phyloP scores from a whole-genome alignment of 2,888 invertebrate species.

The Melanophora roralis region DNA sequence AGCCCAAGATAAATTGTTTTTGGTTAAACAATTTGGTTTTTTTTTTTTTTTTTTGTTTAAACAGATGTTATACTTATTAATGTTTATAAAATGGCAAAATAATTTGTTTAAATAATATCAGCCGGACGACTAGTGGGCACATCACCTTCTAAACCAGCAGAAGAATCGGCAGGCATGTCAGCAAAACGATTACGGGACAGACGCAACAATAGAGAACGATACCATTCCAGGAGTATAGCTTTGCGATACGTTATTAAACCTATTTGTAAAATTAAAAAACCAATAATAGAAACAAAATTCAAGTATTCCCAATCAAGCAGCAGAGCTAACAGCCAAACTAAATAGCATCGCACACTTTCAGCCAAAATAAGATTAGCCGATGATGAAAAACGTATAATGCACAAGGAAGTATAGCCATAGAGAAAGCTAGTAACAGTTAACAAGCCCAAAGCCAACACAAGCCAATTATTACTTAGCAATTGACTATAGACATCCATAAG shows the following conservation, averaged over 20 bases:
- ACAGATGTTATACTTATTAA: too few relatives aligned
- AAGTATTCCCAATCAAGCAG: slow-evolving; percentile 87
- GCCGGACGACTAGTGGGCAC: slow-evolving; percentile 70
- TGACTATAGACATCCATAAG: slow-evolving; percentile 90
- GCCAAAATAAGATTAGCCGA: slow-evolving; percentile 94
- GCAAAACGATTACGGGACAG: slow-evolving; percentile 69
- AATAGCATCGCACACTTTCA: slow-evolving; percentile 90
- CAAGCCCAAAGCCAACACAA: slow-evolving; percentile 84
- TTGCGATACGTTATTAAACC: slow-evolving; percentile 92
- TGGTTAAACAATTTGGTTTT: too few relatives aligned
- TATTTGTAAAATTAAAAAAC: slow-evolving; percentile 85
- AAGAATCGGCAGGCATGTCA: slow-evolving; percentile 65
- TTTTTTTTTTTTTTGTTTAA: too few relatives aligned
- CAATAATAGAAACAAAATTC: slow-evolving; percentile 86
- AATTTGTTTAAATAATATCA: slow-evolving; percentile 68
- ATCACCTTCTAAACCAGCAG: slow-evolving; percentile 33
- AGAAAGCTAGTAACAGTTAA: slow-evolving; percentile 90
- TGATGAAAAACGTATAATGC: slow-evolving; percentile 94
- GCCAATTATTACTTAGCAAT: slow-evolving; percentile 80
- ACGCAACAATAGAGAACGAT: slow-evolving; percentile 67
- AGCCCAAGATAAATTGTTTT: too few relatives aligned
- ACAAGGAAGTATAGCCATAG: slow-evolving; percentile 94
- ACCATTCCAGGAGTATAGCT: slow-evolving; percentile 76
- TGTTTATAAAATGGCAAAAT: slow-evolving; percentile 8
- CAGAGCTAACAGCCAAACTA: slow-evolving; percentile 93